phyloP scores from a whole-genome alignment of 2,113 vertebrate genomes.

The Steatornis caripensis region DNA sequence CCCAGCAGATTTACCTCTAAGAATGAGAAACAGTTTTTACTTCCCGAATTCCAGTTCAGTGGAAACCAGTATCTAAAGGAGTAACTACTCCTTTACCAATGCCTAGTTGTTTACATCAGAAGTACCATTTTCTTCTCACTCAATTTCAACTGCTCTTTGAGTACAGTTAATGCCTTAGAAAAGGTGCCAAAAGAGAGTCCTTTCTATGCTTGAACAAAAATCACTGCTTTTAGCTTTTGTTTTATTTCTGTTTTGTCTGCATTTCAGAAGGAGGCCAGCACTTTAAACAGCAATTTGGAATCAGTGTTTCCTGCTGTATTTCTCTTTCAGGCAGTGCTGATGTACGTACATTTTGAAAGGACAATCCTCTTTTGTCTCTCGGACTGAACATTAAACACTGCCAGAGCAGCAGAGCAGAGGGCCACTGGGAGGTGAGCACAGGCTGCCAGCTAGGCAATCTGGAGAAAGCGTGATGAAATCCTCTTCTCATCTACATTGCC shows the following conservation, averaged over 20 bases:
- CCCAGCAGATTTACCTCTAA: neutral
- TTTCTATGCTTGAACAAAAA: slow-evolving; percentile 39
- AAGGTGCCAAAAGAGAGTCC: slow-evolving; percentile 12
- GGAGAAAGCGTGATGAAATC: neutral
- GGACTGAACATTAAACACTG: slow-evolving; percentile 1
- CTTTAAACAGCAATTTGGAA: slow-evolving; percentile 22
- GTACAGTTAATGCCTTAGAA: neutral
- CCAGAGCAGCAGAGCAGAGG: neutral
- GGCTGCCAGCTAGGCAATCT: neutral
- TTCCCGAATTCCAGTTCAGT: neutral
- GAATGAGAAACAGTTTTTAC: neutral
- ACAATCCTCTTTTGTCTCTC: slow-evolving; percentile 9
- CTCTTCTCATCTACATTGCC: neutral
- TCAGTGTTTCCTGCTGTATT: slow-evolving; percentile 21
- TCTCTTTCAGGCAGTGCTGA: slow-evolving; percentile 2
- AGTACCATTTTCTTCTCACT: slow-evolving; percentile 19
- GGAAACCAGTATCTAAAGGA: neutral
- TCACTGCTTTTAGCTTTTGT: neutral
- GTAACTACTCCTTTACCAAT: neutral
- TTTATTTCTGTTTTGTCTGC: slow-evolving; percentile 9
- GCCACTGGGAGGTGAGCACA: neutral
- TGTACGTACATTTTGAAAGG: neutral
- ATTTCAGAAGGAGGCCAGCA: neutral
- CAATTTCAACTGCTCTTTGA: slow-evolving; percentile 6
- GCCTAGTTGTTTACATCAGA: neutral